Evolutionary conservation across 2,888 invertebrate genomes (phyloP).

Genomic region (Acholoe squamosa): DNA sequence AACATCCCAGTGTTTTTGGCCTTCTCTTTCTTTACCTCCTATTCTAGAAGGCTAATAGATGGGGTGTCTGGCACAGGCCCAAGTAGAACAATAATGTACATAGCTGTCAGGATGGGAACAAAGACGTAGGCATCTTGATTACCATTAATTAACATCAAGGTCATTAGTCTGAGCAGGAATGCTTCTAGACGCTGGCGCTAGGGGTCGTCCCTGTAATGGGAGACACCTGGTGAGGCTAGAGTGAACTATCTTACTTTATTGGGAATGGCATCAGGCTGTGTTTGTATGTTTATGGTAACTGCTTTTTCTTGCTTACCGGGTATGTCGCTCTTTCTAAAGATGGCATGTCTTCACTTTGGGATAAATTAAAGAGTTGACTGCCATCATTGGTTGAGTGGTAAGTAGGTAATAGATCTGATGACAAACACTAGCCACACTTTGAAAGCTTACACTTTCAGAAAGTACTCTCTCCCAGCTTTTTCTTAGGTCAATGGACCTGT

Average conservation of each 20-base stretch:
- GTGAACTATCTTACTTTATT: not conserved
- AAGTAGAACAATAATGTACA: not conserved
- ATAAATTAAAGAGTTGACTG: no score
- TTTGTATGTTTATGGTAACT: no score
- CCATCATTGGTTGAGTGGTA: no score
- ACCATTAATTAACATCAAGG: not conserved
- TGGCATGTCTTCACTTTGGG: no score
- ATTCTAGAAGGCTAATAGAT: not conserved
- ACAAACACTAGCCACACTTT: no score
- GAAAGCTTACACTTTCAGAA: no score
- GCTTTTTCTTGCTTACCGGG: no score
- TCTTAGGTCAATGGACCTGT: no score
- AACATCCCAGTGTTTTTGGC: no score
- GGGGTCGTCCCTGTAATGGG: not conserved
- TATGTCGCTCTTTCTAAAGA: no score
- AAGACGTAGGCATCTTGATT: not conserved
- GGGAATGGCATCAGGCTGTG: not conserved
- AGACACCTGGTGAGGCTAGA: slow-evolving; percentile 16
- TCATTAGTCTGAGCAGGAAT: slow-evolving; percentile 9
- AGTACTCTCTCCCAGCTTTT: no score
- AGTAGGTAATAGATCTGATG: no score
- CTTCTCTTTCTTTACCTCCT: not conserved
- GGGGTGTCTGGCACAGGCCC: not conserved
- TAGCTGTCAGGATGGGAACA: slow-evolving; percentile 1
- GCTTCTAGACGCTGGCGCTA: not conserved